Base-by-base conservation (phyloP, 2,797 vertebrate genomes). In the Poeciliopsis turneri region DNA sequence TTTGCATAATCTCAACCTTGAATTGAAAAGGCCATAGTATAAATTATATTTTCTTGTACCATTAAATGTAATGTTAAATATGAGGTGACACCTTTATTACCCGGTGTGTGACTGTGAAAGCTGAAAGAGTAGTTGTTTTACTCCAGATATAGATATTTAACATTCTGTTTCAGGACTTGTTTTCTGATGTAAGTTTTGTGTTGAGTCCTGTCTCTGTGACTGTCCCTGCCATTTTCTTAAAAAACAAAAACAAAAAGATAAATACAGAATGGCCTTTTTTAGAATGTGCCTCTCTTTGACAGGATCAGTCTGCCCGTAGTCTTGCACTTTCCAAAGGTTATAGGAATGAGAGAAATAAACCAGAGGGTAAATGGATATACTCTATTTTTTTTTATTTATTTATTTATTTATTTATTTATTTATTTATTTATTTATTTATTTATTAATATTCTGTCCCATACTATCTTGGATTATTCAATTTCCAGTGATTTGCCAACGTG, bases 231-330 rank as follows among this genome's bases (percentile, higher is more conserved):
- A 86, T 88, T 88, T 92, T 93, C 90, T 82, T 20, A 23, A 39
- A 59, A 77, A 88, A 93, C 18, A 2, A 20, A 49, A 20, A 23
- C 23, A 25, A 53, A 23, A 25, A 10, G 16, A 53, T 53, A 53
- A 90, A 90, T 91, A 93, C 86, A 93, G 81, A 94, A 94, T 95
- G 93, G 94, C 95, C 95, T 96, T 96, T 95, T 59, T 93, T 64
- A 84, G 80, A 93, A 94, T 84, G 94, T 96, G 95, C 95, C 95
- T 96, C 95, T 96, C 91, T 92, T 91, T 90, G 88, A 92, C 87
- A 85, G 92, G 88, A 94, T 90, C 87, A 88, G 89, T 90, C 85
- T 91, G 87, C 80, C 77, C 79, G 46, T 87, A 72, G 89, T 92
- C 78, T 80, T 82, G 82, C 83, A 76, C 74, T 87, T 84, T 87